phyloP scores from a whole-genome alignment of 2,888 invertebrate species.

The Strigamia crassipes region DNA sequence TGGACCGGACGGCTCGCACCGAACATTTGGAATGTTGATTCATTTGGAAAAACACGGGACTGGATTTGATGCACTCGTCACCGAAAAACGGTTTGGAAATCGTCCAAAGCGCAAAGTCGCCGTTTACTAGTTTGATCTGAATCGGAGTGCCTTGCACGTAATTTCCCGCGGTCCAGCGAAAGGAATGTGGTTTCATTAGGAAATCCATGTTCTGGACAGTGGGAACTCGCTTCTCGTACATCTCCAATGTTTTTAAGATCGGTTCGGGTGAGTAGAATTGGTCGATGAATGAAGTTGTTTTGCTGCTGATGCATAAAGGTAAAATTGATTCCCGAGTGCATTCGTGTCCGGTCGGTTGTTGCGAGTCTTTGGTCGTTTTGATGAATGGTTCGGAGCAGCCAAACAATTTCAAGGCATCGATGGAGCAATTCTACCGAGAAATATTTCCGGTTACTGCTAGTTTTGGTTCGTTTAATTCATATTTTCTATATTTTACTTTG shows the following conservation, averaged over 20 bases:
- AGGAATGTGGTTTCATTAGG: neutral
- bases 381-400: neutral
- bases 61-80: neutral
- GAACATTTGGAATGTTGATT: neutral
- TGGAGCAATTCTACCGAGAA: neutral
- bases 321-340: neutral
- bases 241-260: neutral
- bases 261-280: neutral
- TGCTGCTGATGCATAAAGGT: neutral
- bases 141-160: neutral
- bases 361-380: neutral
- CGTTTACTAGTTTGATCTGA: neutral
- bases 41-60: neutral
- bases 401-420: neutral
- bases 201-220: neutral
- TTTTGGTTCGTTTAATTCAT: neutral
- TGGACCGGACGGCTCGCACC: neutral
- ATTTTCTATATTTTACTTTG: neutral
- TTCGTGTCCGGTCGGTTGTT: slow-evolving; percentile 3
- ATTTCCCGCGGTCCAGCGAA: neutral
- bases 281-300: neutral
- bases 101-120: neutral
- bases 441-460: neutral
- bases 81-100: neutral
- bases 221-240: neutral